Conservation (phyloP, 2,888 invertebrate genomes). For the Trissolcus brochymenae region DNA sequence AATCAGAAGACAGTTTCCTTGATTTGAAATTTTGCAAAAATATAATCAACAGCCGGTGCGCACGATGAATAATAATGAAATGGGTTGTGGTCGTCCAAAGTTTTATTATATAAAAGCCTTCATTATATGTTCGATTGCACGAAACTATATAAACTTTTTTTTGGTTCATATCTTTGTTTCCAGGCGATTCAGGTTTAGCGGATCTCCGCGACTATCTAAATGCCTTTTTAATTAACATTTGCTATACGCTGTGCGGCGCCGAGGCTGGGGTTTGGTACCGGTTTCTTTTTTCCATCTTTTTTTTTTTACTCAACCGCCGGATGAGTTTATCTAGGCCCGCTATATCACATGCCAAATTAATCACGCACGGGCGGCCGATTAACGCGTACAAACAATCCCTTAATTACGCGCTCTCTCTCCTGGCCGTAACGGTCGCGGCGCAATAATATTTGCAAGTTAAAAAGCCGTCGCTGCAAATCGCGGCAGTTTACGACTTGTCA, state of each 20-base stretch:
- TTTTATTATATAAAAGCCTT: too few relatives aligned
- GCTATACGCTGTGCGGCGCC: constrained; percentile 22
- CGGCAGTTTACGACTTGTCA: constrained; percentile 31
- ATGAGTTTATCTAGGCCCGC: constrained; percentile 23
- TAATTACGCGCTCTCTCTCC: constrained; percentile 26
- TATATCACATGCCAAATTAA: constrained; percentile 21
- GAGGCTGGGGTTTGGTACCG: constrained; percentile 38
- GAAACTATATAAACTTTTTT: constrained; percentile 12
- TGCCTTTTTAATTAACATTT: constrained; percentile 53
- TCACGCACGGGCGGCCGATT: constrained; percentile 23
- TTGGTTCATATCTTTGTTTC: constrained; percentile 38
- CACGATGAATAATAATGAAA: constrained; percentile 45
- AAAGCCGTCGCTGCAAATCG: constrained; percentile 31
- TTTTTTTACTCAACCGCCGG: too few relatives aligned
- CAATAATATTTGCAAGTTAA: constrained; percentile 41
- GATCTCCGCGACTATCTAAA: constrained; percentile 45
- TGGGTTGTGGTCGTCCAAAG: constrained; percentile 4
- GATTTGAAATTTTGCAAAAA: too few relatives aligned
- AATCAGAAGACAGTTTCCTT: too few relatives aligned
- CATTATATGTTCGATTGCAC: constrained; percentile 5
- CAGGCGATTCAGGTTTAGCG: constrained; percentile 19
- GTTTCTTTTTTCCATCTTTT: constrained; percentile 11
- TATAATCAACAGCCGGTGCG: neutral
- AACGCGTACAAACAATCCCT: constrained; percentile 34
- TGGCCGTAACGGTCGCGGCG: constrained; percentile 17